Conservation (phyloP, 1,140 invertebrate genomes). For the Nasonia giraulti region DNA sequence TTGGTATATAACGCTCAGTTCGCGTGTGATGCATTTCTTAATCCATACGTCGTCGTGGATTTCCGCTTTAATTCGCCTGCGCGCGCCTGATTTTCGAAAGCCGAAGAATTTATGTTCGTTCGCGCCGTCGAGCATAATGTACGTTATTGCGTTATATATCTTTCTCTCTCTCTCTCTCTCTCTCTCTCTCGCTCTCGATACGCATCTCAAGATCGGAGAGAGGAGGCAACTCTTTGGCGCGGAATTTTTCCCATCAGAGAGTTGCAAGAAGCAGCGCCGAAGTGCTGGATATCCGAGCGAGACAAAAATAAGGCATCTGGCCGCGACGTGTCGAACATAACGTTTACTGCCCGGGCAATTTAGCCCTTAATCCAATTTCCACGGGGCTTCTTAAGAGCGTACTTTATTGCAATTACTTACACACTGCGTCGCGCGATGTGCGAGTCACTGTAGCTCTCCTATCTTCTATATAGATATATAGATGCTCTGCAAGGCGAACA, state of each 20-base stretch:
- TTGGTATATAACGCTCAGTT: too few species aligned
- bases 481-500: not conserved
- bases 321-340: conserved; percentile 46
- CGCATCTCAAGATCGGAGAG: not conserved
- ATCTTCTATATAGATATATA: not conserved
- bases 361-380: conserved; percentile 48
- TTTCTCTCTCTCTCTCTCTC: not conserved
- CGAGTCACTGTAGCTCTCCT: not conserved
- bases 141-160: not conserved
- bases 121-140: not conserved
- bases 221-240: not conserved
- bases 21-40: conserved; percentile 24
- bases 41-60: conserved; percentile 1
- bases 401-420: conserved; percentile 47
- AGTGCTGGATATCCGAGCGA: not conserved
- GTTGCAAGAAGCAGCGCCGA: not conserved
- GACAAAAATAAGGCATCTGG: not conserved
- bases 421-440: not conserved
- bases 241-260: not conserved
- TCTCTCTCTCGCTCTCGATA: not conserved
- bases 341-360: conserved; percentile 45
- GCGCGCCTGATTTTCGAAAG: not conserved
- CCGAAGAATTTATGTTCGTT: conserved; percentile 3
- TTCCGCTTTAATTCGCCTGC: conserved; percentile 33
- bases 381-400: conserved; percentile 44